Conservation (phyloP, 2,888 invertebrate genomes). For the Neoaliturus tenellus region DNA sequence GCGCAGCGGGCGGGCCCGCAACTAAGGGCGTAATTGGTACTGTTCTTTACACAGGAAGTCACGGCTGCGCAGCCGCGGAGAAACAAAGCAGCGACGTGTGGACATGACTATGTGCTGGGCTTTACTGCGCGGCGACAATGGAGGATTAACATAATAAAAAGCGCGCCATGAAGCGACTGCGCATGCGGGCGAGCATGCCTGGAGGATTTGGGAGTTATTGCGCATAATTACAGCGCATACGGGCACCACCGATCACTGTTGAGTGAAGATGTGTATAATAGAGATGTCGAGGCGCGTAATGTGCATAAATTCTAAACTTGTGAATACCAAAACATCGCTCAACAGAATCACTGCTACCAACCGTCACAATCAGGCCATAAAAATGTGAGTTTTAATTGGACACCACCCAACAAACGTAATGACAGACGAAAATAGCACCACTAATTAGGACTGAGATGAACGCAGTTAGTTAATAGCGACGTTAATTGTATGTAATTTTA, state of each 20-base stretch:
- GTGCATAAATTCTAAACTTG: no score
- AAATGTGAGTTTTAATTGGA: no score
- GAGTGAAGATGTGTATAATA: no score
- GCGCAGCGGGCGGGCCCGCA: not conserved
- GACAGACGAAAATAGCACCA: no score
- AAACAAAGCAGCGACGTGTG: not conserved
- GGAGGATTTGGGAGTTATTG: conserved; percentile 8
- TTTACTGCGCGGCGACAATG: not conserved
- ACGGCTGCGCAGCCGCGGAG: not conserved
- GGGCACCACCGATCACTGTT: conserved; percentile 19
- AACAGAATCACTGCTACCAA: no score
- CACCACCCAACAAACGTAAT: no score
- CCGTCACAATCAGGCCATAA: no score
- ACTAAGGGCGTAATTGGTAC: not conserved
- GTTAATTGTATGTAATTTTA: no score
- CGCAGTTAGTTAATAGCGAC: no score
- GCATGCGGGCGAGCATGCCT: not conserved
- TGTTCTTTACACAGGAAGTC: conserved; percentile 8
- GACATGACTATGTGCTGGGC: not conserved
- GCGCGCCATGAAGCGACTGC: not conserved
- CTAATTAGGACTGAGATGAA: no score
- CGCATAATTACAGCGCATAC: conserved; percentile 1
- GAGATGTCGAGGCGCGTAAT: no score
- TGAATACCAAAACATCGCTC: no score
- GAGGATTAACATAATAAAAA: conserved; percentile 17